Conservation (phyloP, 2,113 vertebrate genomes). For the Fukomys damarensis region DNA sequence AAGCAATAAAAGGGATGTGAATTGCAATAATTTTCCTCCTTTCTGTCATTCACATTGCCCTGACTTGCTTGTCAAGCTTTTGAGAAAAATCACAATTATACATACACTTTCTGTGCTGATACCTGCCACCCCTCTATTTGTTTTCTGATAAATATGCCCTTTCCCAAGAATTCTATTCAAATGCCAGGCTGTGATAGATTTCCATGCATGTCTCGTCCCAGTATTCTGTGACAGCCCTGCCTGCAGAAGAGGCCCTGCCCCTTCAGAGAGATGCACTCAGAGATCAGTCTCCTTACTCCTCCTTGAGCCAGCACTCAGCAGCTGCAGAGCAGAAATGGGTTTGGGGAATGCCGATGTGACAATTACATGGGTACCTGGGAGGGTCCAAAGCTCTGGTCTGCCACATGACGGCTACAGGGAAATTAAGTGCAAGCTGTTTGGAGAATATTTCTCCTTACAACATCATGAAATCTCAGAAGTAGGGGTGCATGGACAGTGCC, state of each 20-base stretch:
- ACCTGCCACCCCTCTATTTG: constrained; percentile 73
- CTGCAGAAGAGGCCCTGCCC: not conserved
- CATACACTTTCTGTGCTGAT: constrained; percentile 72
- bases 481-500: not conserved
- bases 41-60: constrained; percentile 50
- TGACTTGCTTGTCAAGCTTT: constrained; percentile 80
- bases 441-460: constrained; percentile 56
- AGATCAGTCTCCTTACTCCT: constrained; percentile 52
- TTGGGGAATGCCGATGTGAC: constrained; percentile 67
- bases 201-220: constrained; percentile 56
- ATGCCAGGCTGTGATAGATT: constrained; percentile 69
- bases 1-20: constrained; percentile 67
- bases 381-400: constrained; percentile 29
- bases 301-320: constrained; percentile 61
- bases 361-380: constrained; percentile 61
- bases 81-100: constrained; percentile 78
- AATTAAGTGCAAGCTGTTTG: constrained; percentile 70
- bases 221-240: constrained; percentile 53
- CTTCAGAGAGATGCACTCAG: not conserved
- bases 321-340: constrained; percentile 67
- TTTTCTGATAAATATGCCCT: constrained; percentile 79
- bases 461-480: constrained; percentile 54
- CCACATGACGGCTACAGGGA: constrained; percentile 26
- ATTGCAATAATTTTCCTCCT: constrained; percentile 73
- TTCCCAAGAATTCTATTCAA: constrained; percentile 75